These are phyloP conservation scores for Spodoptera exigua DNA, from an alignment of 2,888 invertebrate species.

Conservation along the genomic window DNA sequence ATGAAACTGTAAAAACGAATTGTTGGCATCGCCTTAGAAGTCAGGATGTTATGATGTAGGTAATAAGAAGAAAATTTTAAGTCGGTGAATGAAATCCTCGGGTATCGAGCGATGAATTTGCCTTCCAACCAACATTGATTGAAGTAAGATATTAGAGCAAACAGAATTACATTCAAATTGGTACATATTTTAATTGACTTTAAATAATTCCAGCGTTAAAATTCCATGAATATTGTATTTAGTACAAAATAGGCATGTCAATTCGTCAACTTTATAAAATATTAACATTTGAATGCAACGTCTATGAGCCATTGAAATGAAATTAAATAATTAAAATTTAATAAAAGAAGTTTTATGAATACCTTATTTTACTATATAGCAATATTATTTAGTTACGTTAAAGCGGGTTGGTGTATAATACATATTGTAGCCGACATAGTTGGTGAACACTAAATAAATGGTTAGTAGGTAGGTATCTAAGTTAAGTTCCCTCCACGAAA, in stretches of 20 bases:
- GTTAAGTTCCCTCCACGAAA: slow-evolving; percentile 48
- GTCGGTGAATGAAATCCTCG: slow-evolving; percentile 33
- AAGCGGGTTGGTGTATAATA: slow-evolving; percentile 61
- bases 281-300: slow-evolving; percentile 37
- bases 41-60: slow-evolving; percentile 40
- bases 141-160: slow-evolving; percentile 24
- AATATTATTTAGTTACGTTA: slow-evolving; percentile 32
- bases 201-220: neutral
- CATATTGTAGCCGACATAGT: slow-evolving; percentile 49
- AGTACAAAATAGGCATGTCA: slow-evolving; percentile 18
- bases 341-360: slow-evolving; percentile 27
- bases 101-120: slow-evolving; percentile 31
- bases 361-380: slow-evolving; percentile 49
- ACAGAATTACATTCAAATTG: slow-evolving; percentile 46
- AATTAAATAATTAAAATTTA: slow-evolving; percentile 28
- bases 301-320: slow-evolving; percentile 30
- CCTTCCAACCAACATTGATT: slow-evolving; percentile 40
- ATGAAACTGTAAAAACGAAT: slow-evolving; percentile 40
- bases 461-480: slow-evolving; percentile 50
- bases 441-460: slow-evolving; percentile 44
- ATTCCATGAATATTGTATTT: slow-evolving; percentile 28
- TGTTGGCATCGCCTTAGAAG: slow-evolving; percentile 30
- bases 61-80: slow-evolving; percentile 23
- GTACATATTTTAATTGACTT: slow-evolving; percentile 17
- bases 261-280: slow-evolving; percentile 12